Evolutionary conservation across 2,113 vertebrate species (phyloP).

Genomic region (Camelus bactrianus): DNA sequence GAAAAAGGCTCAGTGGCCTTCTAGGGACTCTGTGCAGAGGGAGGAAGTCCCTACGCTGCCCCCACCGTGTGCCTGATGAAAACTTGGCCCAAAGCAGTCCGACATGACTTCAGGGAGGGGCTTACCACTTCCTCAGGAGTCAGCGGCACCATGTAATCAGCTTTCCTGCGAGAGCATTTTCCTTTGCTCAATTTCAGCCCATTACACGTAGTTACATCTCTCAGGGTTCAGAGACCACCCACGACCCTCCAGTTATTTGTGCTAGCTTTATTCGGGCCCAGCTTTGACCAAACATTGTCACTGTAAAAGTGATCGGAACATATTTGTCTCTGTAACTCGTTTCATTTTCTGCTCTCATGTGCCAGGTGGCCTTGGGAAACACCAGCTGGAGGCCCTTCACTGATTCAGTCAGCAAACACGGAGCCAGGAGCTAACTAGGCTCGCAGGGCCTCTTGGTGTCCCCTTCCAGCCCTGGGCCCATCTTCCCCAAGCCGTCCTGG

Average conservation of each 20-base stretch:
- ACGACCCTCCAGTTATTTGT: neutral
- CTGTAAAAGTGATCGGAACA: neutral
- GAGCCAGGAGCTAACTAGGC: neutral
- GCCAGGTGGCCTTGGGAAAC: neutral
- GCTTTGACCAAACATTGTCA: neutral
- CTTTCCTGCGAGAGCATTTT: neutral
- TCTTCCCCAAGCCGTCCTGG: neutral
- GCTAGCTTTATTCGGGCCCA: neutral
- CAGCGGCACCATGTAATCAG: neutral
- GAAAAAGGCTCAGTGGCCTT: neutral
- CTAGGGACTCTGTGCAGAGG: neutral
- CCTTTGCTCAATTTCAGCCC: slow-evolving; percentile 43
- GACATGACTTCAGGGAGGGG: neutral
- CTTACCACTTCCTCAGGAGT: neutral
- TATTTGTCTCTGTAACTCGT: neutral
- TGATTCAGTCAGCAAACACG: neutral
- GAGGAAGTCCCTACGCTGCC: neutral
- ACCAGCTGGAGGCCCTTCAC: neutral
- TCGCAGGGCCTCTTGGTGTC: neutral
- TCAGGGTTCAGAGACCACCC: slow-evolving; percentile 1
- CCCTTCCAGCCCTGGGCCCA: neutral
- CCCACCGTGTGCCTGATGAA: neutral
- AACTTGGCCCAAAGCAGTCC: neutral
- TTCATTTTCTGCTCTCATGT: neutral
- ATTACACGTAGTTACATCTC: neutral